phyloP scores from a whole-genome alignment of 2,113 vertebrate genomes.

The Cichladusa arquata region DNA sequence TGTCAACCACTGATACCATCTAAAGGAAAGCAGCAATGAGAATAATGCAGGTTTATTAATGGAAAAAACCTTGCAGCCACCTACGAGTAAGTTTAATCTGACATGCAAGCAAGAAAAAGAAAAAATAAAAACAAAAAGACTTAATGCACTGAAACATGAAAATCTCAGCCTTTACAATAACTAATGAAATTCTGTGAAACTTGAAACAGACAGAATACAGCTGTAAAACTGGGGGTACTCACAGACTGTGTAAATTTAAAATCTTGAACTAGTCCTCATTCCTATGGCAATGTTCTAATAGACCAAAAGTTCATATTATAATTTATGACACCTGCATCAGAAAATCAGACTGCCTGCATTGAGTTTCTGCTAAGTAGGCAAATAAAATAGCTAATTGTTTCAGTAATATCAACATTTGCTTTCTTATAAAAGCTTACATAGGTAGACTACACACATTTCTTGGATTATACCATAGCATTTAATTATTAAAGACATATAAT shows the following conservation, averaged over 20 bases:
- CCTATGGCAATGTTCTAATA: not conserved
- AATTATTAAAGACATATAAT: not conserved
- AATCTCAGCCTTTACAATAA: not conserved
- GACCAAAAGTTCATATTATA: not conserved
- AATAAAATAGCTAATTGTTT: not conserved
- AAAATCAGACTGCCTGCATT: not conserved
- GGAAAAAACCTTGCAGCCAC: not conserved
- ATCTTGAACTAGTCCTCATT: not conserved
- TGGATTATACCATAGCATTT: not conserved
- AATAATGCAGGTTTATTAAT: not conserved
- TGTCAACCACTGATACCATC: not conserved
- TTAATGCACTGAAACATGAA: not conserved
- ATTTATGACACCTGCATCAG: not conserved
- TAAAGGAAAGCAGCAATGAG: not conserved
- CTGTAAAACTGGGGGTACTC: not conserved
- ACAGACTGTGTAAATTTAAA: not conserved
- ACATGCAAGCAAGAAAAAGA: not conserved
- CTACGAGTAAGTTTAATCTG: not conserved
- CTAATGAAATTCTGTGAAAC: not conserved
- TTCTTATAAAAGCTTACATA: not conserved
- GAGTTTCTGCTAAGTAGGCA: not conserved
- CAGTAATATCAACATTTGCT: not conserved
- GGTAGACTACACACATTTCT: not conserved
- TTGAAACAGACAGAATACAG: not conserved
- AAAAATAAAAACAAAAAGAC: not conserved